These are phyloP conservation scores for Mustela lutreola DNA, from an alignment of 2,113 vertebrate species.

Conservation along the genomic window DNA sequence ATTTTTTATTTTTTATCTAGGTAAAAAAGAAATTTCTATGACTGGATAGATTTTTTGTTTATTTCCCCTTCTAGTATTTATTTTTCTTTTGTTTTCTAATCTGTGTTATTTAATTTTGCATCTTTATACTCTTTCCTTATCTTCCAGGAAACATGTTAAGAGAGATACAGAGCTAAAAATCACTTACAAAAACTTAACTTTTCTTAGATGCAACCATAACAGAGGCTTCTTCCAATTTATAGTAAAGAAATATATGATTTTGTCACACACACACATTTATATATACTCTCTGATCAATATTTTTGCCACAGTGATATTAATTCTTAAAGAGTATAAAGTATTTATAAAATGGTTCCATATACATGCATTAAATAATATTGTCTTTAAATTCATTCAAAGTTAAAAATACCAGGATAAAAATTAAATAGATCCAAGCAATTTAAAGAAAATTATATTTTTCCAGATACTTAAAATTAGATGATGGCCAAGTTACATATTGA, in stretches of 20 bases:
- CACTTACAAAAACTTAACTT: background rate
- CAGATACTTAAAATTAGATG: background rate
- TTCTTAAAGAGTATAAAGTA: background rate
- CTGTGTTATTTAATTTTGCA: background rate
- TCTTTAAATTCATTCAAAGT: background rate
- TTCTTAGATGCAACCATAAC: background rate
- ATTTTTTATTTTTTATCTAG: background rate
- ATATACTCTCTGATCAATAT: background rate
- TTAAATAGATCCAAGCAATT: background rate
- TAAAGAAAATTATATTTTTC: background rate
- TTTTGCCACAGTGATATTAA: background rate
- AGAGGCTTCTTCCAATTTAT: background rate
- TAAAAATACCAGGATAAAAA: conserved; percentile 16
- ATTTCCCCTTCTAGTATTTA: background rate
- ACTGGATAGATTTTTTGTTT: background rate
- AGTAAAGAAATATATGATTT: background rate
- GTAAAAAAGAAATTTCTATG: background rate
- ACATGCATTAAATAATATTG: background rate
- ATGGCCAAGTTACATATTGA: background rate
- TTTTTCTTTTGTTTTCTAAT: background rate
- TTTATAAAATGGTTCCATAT: background rate
- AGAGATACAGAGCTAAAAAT: background rate
- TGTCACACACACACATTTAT: background rate
- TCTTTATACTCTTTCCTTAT: background rate
- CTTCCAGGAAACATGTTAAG: background rate